Conservation (phyloP, 2,888 invertebrate species). For the Lepidonotus clava region DNA sequence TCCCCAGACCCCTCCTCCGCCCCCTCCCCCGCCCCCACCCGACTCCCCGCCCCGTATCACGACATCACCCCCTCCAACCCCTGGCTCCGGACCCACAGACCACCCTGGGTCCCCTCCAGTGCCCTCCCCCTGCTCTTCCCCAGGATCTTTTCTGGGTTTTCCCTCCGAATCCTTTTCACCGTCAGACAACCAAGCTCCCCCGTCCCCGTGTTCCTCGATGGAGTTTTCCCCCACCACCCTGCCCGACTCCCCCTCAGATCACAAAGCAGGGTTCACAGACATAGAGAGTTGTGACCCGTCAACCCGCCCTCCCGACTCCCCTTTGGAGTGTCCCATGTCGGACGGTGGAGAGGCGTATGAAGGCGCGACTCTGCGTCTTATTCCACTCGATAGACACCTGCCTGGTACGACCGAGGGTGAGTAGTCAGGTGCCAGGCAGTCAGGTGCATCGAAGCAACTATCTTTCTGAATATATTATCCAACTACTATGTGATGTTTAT, state of each 20-base stretch:
- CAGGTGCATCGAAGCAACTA: no score
- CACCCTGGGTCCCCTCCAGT: conserved; percentile 76
- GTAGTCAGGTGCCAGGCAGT: no score
- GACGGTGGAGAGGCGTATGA: not conserved
- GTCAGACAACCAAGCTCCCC: not conserved
- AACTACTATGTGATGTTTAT: no score
- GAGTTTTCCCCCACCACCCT: not conserved
- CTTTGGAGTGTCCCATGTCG: conserved; percentile 19
- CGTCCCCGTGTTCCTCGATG: not conserved
- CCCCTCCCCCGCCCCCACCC: not conserved
- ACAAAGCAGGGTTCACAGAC: no score
- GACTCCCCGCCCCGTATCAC: conserved; percentile 49
- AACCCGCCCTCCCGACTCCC: no score
- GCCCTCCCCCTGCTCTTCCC: not conserved
- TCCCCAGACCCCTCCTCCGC: no score
- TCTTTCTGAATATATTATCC: no score
- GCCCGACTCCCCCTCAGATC: not conserved
- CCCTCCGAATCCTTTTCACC: no score
- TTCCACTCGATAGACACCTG: conserved; percentile 8
- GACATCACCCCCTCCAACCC: conserved; percentile 67
- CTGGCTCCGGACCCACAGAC: conserved; percentile 71
- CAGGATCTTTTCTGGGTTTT: no score
- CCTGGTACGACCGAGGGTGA: conserved; percentile 19
- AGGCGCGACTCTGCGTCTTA: not conserved
- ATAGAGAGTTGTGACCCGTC: no score